A percentile compares a stretch with the other conserved stretches of the same genome.
phyloP scores from a whole-genome alignment of 2,888 invertebrate genomes.

The Lamellibrachia satsuma region DNA sequence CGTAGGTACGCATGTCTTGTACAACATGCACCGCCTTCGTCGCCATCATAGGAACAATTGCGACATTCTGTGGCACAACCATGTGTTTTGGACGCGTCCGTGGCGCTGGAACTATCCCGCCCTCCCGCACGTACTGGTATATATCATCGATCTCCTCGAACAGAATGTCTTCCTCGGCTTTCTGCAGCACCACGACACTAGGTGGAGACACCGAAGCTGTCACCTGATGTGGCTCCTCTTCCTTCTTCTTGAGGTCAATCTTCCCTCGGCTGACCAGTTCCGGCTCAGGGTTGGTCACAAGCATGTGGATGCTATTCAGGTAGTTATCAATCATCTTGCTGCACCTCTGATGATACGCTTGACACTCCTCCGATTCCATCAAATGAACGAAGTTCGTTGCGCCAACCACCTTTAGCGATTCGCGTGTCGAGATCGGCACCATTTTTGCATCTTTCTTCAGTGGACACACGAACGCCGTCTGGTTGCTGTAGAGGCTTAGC shows the following conservation, averaged over 20 bases:
- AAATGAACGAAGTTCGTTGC: conserved; percentile 69
- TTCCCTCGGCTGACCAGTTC: background rate
- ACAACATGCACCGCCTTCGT: conserved; percentile 3
- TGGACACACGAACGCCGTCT: conserved; percentile 61
- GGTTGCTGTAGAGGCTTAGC: conserved; percentile 59
- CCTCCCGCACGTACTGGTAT: conserved; percentile 92
- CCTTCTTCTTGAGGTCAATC: background rate
- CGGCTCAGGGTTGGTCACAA: conserved; percentile 55
- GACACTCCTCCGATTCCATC: conserved; percentile 47
- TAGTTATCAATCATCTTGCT: conserved; percentile 59
- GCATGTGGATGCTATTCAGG: conserved; percentile 60
- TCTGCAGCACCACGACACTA: background rate
- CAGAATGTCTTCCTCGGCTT: conserved; percentile 76
- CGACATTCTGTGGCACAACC: background rate
- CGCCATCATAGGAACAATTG: background rate
- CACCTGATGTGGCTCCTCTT: conserved; percentile 23
- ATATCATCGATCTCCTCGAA: conserved; percentile 93
- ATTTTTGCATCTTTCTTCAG: conserved; percentile 67
- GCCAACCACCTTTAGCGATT: conserved; percentile 78
- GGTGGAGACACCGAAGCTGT: conserved; percentile 31
- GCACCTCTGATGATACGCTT: conserved; percentile 51
- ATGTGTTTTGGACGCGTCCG: conserved; percentile 44
- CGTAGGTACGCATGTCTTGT: background rate
- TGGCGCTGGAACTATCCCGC: conserved; percentile 84
- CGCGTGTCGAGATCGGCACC: conserved; percentile 84